Conservation (phyloP, 1,140 invertebrate genomes). For the Medauroidea extradentata region DNA sequence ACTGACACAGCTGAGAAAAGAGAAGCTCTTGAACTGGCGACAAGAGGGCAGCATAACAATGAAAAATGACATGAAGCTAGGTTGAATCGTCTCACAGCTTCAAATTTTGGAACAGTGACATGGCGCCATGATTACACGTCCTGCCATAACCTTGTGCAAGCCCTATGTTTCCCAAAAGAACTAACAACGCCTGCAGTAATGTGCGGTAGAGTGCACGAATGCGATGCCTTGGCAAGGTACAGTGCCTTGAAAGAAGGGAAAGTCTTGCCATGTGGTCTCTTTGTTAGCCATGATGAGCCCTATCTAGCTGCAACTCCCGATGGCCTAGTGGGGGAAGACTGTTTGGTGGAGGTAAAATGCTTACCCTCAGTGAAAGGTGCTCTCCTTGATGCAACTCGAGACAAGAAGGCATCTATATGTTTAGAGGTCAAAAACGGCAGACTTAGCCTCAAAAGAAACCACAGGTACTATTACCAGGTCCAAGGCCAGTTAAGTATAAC, state of each 20-base stretch:
- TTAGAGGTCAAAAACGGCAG: too few species aligned
- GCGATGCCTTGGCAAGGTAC: background rate
- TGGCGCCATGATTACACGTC: background rate
- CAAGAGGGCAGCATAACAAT: background rate
- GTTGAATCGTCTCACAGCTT: background rate
- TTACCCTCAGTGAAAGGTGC: too few species aligned
- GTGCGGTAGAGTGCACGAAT: background rate
- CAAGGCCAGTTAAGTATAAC: slow-evolving; percentile 15
- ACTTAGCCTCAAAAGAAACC: too few species aligned
- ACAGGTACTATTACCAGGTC: too few species aligned
- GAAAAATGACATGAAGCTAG: background rate
- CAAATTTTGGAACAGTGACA: background rate
- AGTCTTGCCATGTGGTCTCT: background rate
- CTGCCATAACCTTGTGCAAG: background rate
- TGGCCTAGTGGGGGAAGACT: too few species aligned
- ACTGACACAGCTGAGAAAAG: background rate
- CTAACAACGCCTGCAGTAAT: background rate
- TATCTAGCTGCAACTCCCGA: too few species aligned
- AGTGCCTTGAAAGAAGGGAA: background rate
- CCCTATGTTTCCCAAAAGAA: background rate
- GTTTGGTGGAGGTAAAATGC: too few species aligned
- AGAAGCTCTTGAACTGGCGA: background rate
- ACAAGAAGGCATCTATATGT: too few species aligned
- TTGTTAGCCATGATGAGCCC: too few species aligned
- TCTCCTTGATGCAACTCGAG: too few species aligned